Evolutionary conservation across 2,888 invertebrate species (phyloP), one percentile per base, ranked within the genome.

Genomic region (Drosophila differens): DNA sequence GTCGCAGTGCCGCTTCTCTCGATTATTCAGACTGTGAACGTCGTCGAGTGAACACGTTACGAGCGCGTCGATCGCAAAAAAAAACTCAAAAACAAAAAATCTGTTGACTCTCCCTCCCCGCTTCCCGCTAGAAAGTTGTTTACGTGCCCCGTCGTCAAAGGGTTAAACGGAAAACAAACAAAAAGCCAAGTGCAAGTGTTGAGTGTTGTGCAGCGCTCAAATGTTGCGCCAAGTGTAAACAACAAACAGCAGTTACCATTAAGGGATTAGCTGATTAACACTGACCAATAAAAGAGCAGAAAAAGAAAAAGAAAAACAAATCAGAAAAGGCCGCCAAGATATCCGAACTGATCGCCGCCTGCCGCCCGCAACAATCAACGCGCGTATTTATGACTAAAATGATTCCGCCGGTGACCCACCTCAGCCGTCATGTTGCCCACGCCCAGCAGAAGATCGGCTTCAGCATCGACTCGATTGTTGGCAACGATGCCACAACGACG

Each of bases 391-490:
- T 93, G 93, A 93, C 93, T 93, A 93, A 93, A 91, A 98, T 98
- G 98, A 98, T 98, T 97, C 98, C 98, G 95, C 96, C 97, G 95
- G 97, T 97, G n/a, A 95, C 97, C 97, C 95, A 97, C 97, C 94
- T 97, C 97, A 95, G 96, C 97, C 94, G 96, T 97, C 94, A 96
- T 97, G 94, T 96, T 97, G 95, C 97, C 97, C 93, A 93, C 93
- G 88, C 97, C 97, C 92, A 97, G 95, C 98, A 98, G 91, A 98
- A 98, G 94, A 97, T 98, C 94, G 98, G 98, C 93, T 98, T 98
- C 94, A 97, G 97, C 92, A 98, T 98, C 94, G 98, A 98, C 94
- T 97, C 97, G 92, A 98, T 98, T 93, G 98, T 98, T 82, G 98
- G 98, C 86, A 96, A 96, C 78, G 93, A 93, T 84, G 89, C 78